A percentile compares a stretch with the other conserved stretches of the same genome.
These are phyloP conservation scores for Portunus trituberculatus DNA, from an alignment of 1,140 invertebrate genomes.

Conservation along the genomic window DNA sequence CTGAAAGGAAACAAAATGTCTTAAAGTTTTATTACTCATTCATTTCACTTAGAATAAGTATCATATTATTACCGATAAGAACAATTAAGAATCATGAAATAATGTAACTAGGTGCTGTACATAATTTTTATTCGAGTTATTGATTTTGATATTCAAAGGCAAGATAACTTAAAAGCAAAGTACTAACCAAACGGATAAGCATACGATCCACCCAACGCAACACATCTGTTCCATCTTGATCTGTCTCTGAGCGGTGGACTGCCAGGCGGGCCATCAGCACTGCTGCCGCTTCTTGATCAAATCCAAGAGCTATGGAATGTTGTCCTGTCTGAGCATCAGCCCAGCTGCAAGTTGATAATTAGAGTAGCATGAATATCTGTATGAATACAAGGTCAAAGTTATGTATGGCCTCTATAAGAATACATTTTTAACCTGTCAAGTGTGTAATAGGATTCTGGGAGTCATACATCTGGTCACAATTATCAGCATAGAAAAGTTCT, in stretches of 20 bases:
- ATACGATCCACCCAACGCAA: constrained; percentile 98
- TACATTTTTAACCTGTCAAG: too few species aligned
- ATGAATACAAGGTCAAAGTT: too few species aligned
- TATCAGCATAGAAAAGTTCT: too few species aligned
- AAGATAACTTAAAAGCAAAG: neutral
- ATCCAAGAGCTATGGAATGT: constrained; percentile 89
- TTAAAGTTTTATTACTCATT: too few species aligned
- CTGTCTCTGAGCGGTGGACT: constrained; percentile 95
- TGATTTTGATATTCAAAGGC: neutral
- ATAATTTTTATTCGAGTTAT: neutral
- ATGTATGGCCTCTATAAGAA: too few species aligned
- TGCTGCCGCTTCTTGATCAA: constrained; percentile 98
- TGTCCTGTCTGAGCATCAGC: constrained; percentile 83
- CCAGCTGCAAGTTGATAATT: constrained; percentile 80
- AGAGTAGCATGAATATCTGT: too few species aligned
- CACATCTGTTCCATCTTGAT: constrained; percentile 97
- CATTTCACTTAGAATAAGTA: too few species aligned
- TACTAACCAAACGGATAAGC: constrained; percentile 94
- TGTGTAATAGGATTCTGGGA: too few species aligned
- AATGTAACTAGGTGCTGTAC: too few species aligned
- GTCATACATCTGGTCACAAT: too few species aligned
- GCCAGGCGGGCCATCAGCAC: constrained; percentile 98
- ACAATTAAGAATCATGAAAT: too few species aligned
- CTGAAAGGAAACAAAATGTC: constrained; percentile 82
- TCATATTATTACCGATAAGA: too few species aligned